Evolutionary conservation across 2,113 vertebrate genomes (phyloP), one percentile per base, ranked within the genome.

Genomic region (Arvicanthis niloticus): DNA sequence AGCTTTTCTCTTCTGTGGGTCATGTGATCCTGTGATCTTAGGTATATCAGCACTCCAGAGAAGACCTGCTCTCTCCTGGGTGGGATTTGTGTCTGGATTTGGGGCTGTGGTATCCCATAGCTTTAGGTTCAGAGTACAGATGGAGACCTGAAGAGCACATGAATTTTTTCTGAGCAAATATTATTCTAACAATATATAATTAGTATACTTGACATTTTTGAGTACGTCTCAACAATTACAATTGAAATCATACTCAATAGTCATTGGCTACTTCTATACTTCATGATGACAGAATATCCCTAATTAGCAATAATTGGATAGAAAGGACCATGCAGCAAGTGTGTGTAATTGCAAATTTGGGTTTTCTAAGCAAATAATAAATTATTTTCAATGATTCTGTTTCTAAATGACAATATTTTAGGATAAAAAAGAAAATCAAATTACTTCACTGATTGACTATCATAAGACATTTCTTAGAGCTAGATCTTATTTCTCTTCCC

Each of bases 181-280:
- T 96, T 88, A 5, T 93, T 96, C 51, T 98, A 97, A 87, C 67
- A 15, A 96, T 96, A 96, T 89, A 40, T 91, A 92, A 98, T 96
- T 48, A 96, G 76, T 82, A n/a, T 96, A 95, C 45, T 92, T 98
- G 91, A 31, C 29, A 93, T n/a, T 97, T 98, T 97, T 94, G 97
- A 97, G 92, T 96, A 97, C 97, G 98, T 98, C 92, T 95, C 68
- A 84, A 77, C 97, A 94, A 97, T 97, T 97, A 89, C 91, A 81
- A 81, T 82, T 58, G 82, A 96, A 95, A 94, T 97, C 96, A 98
- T 97, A 85, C 75, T 92, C 89, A 97, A 88, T 78, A 96, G 92
- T 96, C 13, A 19, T 90, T 91, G 56, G 78, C 97, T 95, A 96
- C 56, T 92, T 97, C 96, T 91, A 78, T 97, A 60, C 88, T 96